Evolutionary conservation across 2,888 invertebrate species (phyloP).

Genomic region (Pseudococcus longispinus): DNA sequence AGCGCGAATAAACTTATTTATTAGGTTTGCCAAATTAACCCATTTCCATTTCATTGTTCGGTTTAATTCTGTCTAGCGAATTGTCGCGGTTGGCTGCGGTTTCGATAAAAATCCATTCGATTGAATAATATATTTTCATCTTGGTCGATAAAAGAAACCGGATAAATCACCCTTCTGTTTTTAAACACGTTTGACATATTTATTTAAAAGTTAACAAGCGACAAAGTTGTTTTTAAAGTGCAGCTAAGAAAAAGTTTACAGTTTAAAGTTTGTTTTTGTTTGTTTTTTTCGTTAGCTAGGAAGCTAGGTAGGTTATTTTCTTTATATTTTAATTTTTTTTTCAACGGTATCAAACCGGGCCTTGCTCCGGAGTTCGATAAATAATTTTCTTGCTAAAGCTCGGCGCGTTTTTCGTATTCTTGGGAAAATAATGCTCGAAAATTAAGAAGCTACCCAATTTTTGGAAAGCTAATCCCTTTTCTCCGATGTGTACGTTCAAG

Average conservation of each 20-base stretch:
- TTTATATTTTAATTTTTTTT: background rate
- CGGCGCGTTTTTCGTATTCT: background rate
- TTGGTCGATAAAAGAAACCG: background rate
- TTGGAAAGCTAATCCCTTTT: background rate
- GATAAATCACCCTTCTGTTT: background rate
- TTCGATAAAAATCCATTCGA: background rate
- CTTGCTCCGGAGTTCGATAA: background rate
- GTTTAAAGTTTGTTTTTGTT: background rate
- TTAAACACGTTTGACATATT: background rate
- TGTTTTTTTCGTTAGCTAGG: background rate
- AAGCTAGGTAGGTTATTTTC: background rate
- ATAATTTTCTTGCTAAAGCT: background rate
- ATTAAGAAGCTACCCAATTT: background rate
- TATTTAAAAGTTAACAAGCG: slow-evolving; percentile 16
- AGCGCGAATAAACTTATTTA: background rate
- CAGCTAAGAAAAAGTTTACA: background rate
- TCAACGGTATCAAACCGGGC: background rate
- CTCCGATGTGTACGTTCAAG: background rate
- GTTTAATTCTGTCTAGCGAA: background rate
- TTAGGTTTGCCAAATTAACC: background rate
- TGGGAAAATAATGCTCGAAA: background rate
- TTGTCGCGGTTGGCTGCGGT: background rate
- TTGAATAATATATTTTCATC: slow-evolving; percentile 6
- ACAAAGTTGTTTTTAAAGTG: background rate
- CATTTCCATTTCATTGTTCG: background rate